These are phyloP conservation scores for Natrix natrix DNA, from an alignment of 2,797 vertebrate genomes.

Conservation along the genomic window DNA sequence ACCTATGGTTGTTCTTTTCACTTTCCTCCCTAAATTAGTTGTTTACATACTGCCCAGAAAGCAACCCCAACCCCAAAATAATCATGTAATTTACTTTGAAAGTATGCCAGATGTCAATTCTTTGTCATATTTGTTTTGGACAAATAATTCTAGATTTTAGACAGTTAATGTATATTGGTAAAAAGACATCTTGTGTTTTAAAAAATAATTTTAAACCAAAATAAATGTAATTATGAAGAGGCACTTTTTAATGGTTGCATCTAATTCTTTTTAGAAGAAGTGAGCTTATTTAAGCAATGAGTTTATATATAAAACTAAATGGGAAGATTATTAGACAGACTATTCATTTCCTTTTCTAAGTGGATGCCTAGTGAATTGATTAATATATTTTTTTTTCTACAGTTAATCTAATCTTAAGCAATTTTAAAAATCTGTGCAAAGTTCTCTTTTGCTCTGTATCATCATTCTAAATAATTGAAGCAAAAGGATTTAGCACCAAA, in stretches of 20 bases:
- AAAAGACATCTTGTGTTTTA: not conserved
- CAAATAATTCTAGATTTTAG: not conserved
- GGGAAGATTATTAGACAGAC: not conserved
- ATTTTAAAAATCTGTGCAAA: slow-evolving; percentile 15
- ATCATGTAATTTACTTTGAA: slow-evolving; percentile 34
- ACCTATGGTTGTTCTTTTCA: slow-evolving; percentile 31
- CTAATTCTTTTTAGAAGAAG: not conserved
- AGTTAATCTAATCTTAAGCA: slow-evolving; percentile 32
- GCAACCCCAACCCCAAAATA: not conserved
- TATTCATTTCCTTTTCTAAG: not conserved
- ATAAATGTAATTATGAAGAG: not conserved
- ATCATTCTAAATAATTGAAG: not conserved
- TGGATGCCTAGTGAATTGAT: not conserved
- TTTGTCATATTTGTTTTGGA: not conserved
- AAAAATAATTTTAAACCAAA: not conserved
- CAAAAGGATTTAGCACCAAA: not conserved
- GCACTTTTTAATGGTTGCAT: not conserved
- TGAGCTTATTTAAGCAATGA: not conserved
- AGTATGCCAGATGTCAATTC: not conserved
- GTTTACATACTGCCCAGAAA: slow-evolving; percentile 25
- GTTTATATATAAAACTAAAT: not conserved
- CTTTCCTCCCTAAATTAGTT: not conserved
- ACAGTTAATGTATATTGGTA: not conserved
- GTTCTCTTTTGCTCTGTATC: not conserved
- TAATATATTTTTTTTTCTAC: slow-evolving; percentile 37